These are phyloP conservation scores for Caradrina kadenii DNA, from an alignment of 2,888 invertebrate genomes.

Conservation along the genomic window DNA sequence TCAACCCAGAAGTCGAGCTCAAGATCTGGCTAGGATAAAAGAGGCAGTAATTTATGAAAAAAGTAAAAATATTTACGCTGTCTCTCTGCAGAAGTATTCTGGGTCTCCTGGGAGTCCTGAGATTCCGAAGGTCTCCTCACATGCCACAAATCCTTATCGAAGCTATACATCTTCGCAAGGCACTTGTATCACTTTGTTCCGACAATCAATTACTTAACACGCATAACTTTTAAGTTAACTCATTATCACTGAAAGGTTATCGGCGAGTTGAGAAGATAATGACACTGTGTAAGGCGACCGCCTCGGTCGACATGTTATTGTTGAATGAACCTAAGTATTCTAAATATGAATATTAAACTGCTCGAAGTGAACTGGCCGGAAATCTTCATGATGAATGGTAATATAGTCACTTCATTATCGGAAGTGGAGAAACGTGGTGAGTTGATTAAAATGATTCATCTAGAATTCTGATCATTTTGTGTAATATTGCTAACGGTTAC, in stretches of 20 bases:
- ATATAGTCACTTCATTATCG: constrained; percentile 13
- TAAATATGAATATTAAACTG: constrained; percentile 44
- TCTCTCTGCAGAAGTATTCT: constrained; percentile 65
- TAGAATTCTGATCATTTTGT: neutral
- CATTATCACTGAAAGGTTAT: constrained; percentile 64
- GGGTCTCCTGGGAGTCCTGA: constrained; percentile 69
- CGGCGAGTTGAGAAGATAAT: constrained; percentile 43
- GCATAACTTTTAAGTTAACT: constrained; percentile 36
- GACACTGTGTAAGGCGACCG: constrained; percentile 55
- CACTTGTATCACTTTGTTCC: constrained; percentile 46
- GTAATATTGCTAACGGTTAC: constrained; percentile 3
- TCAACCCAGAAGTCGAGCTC: too few species aligned
- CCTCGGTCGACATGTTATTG: constrained; percentile 30
- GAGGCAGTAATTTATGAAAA: neutral
- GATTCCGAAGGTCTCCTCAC: constrained; percentile 80
- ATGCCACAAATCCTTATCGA: constrained; percentile 88
- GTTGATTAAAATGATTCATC: constrained; percentile 21
- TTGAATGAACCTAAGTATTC: constrained; percentile 53
- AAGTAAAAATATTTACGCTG: constrained; percentile 67
- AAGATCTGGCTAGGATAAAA: neutral
- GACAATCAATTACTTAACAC: constrained; percentile 44
- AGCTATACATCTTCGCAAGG: constrained; percentile 82
- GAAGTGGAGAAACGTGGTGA: constrained; percentile 21
- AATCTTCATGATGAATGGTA: constrained; percentile 20
- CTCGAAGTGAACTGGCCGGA: constrained; percentile 29